Base-by-base conservation (phyloP, 2,797 vertebrate genomes). In the Ataeniobius toweri region DNA sequence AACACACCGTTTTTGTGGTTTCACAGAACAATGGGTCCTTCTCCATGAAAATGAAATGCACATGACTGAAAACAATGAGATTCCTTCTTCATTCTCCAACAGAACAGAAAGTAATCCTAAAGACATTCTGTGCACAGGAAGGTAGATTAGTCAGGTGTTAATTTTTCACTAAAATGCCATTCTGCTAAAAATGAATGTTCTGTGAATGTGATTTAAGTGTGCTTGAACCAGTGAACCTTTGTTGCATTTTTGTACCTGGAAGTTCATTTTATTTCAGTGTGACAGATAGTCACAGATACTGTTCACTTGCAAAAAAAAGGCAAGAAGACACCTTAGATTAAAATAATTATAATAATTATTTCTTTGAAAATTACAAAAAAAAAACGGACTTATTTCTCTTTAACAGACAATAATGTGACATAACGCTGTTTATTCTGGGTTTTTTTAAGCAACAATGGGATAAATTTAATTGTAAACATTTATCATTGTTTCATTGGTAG, bases 81-180 rank as follows among this genome's bases (percentile, higher is more conserved):
- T 28, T 28, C 58, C 26, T 22, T 65, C 63, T 20, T 65, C 5
- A 10, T 20, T 39, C 18, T 39, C 18, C 16, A 18, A 22, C 18
- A 65, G 9, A 59, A 14, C 31, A 31, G 31, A 39, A 2, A 20
- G 18, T 65, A 65, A 65, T 41, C 63, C 36, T 41, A 65, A 65
- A 22, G 8, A 65, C 63, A 14, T 16, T 9, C 22, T 41, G 36
- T 73, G 13, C 12, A 39, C 36, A 39, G 31, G 63, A 65, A 65
- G 63, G 63, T 41, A 39, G 63, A 65, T 56, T 55, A n/a, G 10
- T 73, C 22, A 1, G 51, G 82, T 77, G 77, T 75, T 86, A 75
- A 83, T 88, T 76, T 78, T 82, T 85, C 20, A 85, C 78, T 85
- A 80, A 82, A 89, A 90, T 83, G n/a, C 82, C 63, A 0, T 51